Base-by-base conservation (phyloP, 2,888 invertebrate species). In the Apotomis capreana region DNA sequence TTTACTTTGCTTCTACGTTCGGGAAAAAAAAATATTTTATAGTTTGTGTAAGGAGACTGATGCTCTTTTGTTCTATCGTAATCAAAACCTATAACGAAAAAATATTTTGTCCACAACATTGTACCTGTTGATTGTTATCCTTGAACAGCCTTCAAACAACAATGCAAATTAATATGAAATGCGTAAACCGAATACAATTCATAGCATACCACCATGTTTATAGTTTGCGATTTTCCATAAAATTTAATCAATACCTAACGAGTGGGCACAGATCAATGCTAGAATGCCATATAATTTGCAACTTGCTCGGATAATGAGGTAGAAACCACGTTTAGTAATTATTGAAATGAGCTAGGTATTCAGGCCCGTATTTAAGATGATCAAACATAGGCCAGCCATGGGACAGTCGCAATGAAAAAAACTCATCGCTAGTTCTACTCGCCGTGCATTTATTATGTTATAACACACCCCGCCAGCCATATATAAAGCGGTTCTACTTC, bases 251-350 rank as follows among this genome's bases (percentile, higher is more conserved):
- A 67, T 61, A 67, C 67, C 60, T 12, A 67, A 61, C 70, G 55
- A 67, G 60, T 59, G 61, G 55, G 67, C 46, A 70, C 61, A 40
- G 67, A 71, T 71, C 65, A 65, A 65, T 15, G 70, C 58, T 49
- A 71, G 65, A 67, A 70, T 60, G 64, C 64, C 70, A 65, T 71
- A 61, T 61, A 67, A 71, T 71, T 71, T 71, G 70, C 70, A 71
- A 60, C 55, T 61, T 55, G 55, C 58, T 36, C 5, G 40, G 68
- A 63, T 72, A 68, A 71, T 67, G 67, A 71, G 67, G 62, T 72
- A 40, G 58, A 63, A 71, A 72, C 67, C 57, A 68, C 68, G 62
- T 68, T 72, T 72, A 62, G 58, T 72, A 72, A 72, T 72, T 72
- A 72, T 72, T 72, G 63, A 72, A 72, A 72, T 72, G 58, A 72